Evolutionary conservation across 2,888 invertebrate genomes (phyloP).

Genomic region (Sarcophaga variegata): DNA sequence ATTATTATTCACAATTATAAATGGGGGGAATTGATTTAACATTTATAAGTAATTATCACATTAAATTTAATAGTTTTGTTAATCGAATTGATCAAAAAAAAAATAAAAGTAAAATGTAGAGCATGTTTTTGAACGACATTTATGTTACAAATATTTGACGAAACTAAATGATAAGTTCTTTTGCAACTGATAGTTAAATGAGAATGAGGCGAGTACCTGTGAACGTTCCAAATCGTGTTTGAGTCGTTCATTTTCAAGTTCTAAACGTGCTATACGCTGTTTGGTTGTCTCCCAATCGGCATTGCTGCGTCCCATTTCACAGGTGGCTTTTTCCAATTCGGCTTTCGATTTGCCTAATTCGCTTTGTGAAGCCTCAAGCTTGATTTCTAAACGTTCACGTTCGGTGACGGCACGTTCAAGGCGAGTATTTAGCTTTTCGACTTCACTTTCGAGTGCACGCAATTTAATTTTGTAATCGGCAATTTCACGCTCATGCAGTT

Average conservation of each 20-base stretch:
- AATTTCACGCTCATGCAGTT: conserved; percentile 94
- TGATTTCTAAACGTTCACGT: conserved; percentile 94
- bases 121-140: conserved; percentile 19
- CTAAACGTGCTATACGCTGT: conserved; percentile 91
- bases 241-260: conserved; percentile 94
- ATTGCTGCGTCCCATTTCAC: conserved; percentile 92
- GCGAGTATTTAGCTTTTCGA: conserved; percentile 92
- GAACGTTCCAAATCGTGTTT: conserved; percentile 93
- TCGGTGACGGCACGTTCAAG: conserved; percentile 94
- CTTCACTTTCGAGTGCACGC: conserved; percentile 94
- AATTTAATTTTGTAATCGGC: conserved; percentile 98
- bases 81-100: background rate
- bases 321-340: conserved; percentile 94
- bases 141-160: conserved; percentile 56
- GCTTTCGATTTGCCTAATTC: conserved; percentile 97
- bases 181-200: conserved; percentile 25
- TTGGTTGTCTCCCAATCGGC: conserved; percentile 86
- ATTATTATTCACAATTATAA: conserved; percentile 24
- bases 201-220: conserved; percentile 83
- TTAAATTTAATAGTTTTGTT: background rate
- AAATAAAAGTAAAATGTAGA: background rate
- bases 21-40: conserved; percentile 14
- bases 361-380: conserved; percentile 95
- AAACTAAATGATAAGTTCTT: conserved; percentile 44
- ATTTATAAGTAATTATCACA: conserved; percentile 44